Base-by-base conservation (phyloP, 2,888 invertebrate species). In the Neoscelio sp. region DNA sequence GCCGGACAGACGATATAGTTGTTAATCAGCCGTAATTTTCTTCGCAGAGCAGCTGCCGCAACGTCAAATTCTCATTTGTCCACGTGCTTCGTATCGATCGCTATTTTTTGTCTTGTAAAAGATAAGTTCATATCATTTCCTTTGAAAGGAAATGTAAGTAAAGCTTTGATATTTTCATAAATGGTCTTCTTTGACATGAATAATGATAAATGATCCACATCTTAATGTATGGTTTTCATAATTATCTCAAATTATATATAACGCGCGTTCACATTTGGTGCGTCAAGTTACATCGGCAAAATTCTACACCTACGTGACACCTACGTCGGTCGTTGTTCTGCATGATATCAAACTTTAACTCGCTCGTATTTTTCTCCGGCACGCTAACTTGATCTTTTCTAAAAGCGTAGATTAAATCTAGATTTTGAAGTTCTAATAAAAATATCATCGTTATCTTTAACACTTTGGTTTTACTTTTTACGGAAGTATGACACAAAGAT, bases 21-120 rank as follows among this genome's bases (percentile, higher is more conserved):
- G 65, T 58, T 77, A 71, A 78, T 78, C 67, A 78, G 71, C 40
- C 52, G 20, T 78, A 78, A 78, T 78, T 78, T 58, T 71, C 62
- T 71, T 54, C 52, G 35, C 38, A 30, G 26, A 40, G 60, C 75
- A 62, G 75, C 67, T 64, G 78, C 78, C 50, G 50, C 54, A 44
- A 20, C 33, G 30, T 70, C 60, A 46, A 65, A 56, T 56, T 52
- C 54, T 71, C 65, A 52, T 54, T 71, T 78, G 71, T 60, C 54
- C 42, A 50, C 60, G 18, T 50, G 74, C 28, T 35, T 28, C 40
- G n/a, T 23, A 42, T 50, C 48, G 40, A 74, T 64, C 23, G 7
- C 42, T 15, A 40, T 40, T 26, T 20, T 18, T 42, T n/a, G n/a
- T n/a, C n/a, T n/a, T n/a, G n/a, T n/a, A n/a, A n/a, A n/a, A n/a